A percentile compares a stretch with the other conserved stretches of the same genome.
Evolutionary conservation across 2,888 invertebrate species (phyloP).

Genomic region (Drosophila kuntzei): DNA sequence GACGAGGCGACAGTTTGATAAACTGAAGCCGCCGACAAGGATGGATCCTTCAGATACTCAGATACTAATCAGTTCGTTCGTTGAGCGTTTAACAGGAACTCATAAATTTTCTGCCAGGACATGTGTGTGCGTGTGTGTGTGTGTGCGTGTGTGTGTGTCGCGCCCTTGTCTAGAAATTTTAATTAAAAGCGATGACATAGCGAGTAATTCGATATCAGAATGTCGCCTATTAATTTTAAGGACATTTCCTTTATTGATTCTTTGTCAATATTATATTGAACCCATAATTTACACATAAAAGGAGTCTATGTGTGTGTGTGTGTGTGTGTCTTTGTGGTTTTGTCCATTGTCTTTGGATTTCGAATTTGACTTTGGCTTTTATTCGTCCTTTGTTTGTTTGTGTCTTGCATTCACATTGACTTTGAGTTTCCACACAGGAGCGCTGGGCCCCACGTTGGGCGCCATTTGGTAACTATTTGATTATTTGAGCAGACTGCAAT

Average conservation of each 20-base stretch:
- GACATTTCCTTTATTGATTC: constrained; percentile 82
- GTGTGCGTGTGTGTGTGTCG: constrained; percentile 40
- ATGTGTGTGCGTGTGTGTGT: constrained; percentile 12
- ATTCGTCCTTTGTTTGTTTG: constrained; percentile 41
- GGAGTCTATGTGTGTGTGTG: constrained; percentile 42
- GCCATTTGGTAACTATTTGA: not conserved
- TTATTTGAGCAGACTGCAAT: not conserved
- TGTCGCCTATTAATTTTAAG: constrained; percentile 83
- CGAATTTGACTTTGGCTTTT: constrained; percentile 50
- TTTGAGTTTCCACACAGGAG: constrained; percentile 37
- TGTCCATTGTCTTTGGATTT: constrained; percentile 52
- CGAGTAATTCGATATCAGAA: constrained; percentile 83
- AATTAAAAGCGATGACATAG: constrained; percentile 85
- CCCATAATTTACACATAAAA: constrained; percentile 81
- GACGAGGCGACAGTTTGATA: constrained; percentile 75
- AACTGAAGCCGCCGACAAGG: constrained; percentile 61
- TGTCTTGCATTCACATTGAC: constrained; percentile 56
- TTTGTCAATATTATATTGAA: constrained; percentile 82
- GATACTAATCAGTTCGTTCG: constrained; percentile 67
- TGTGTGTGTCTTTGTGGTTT: constrained; percentile 39
- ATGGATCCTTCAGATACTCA: constrained; percentile 57
- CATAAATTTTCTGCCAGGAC: constrained; percentile 70
- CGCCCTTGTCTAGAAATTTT: constrained; percentile 81
- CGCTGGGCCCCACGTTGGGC: constrained; percentile 13
- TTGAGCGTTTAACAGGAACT: constrained; percentile 73